These are phyloP conservation scores for Argyrosomus regius DNA, from an alignment of 2,797 vertebrate genomes.

Conservation along the genomic window DNA sequence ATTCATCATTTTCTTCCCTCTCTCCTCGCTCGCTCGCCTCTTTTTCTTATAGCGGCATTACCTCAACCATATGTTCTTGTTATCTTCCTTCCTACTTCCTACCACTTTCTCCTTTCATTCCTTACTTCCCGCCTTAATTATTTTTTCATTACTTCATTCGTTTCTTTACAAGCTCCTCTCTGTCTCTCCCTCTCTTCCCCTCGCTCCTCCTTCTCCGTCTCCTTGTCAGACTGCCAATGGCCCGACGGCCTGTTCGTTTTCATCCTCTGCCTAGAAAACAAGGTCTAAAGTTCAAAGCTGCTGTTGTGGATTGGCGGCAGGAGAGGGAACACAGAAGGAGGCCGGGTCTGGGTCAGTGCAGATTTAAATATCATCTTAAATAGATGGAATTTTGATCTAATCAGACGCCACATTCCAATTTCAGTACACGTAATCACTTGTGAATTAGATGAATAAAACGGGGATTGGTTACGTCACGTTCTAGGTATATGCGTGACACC, in stretches of 20 bases:
- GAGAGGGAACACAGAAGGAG: slow-evolving; percentile 48
- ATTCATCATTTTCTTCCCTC: slow-evolving; percentile 3
- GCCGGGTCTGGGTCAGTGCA: slow-evolving; percentile 51
- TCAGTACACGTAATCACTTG: background rate
- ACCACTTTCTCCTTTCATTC: slow-evolving; percentile 61
- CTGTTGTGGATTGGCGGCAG: slow-evolving; percentile 71
- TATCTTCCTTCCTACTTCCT: background rate
- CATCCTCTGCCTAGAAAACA: slow-evolving; percentile 80
- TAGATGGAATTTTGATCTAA: slow-evolving; percentile 57
- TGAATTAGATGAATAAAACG: slow-evolving; percentile 17
- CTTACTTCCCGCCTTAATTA: slow-evolving; percentile 53
- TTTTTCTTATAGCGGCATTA: slow-evolving; percentile 4
- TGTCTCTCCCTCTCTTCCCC: slow-evolving; percentile 60
- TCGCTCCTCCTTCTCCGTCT: slow-evolving; percentile 60
- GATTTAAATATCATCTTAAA: slow-evolving; percentile 57
- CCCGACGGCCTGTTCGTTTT: slow-evolving; percentile 73
- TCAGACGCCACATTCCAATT: slow-evolving; percentile 19
- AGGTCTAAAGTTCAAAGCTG: slow-evolving; percentile 85
- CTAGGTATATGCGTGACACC: no score
- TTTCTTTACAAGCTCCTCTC: slow-evolving; percentile 78
- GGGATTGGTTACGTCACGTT: background rate
- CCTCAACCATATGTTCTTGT: background rate
- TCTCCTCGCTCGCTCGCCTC: background rate
- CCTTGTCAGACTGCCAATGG: slow-evolving; percentile 68
- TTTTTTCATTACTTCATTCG: slow-evolving; percentile 74